Base-by-base conservation (phyloP, 1,140 invertebrate species). In the Belonocnema kinseyi region DNA sequence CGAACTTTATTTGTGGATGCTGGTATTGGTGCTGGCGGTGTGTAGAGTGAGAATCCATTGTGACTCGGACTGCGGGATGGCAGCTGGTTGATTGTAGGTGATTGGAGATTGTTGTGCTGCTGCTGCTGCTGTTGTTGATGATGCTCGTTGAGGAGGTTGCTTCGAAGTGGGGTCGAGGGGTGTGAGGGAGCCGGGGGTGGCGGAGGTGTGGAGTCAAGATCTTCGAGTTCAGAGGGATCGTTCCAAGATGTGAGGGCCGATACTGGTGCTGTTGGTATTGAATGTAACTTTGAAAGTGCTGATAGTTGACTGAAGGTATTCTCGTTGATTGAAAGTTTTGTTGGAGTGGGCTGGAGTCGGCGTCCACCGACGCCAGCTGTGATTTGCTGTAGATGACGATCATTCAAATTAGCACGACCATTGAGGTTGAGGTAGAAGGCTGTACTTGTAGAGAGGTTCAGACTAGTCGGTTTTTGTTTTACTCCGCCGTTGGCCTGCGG, bases 21-120 rank as follows among this genome's bases (percentile, higher is more conserved):
- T 73, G 89, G 85, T 78, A 92, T 91, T 75, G 92, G 92, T 17
- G 91, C 90, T 79, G 93, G 92, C 77, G 93, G 93, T 19, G 91
- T 93, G 85, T 93, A 93, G 51, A 92, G 88, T 53, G 92, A 90
- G 88, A 93, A 93, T 78, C 90, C 91, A 88, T 93, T 92, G 87
- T 90, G 86, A 85, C 77, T 92, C 85, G 83, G 89, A 86, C 80
- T 87, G 77, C 84, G 87, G 77, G 86, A 77, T 78, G 88, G 77
- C 73, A 88, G 51, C 76, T 89, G 87, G 73, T 81, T 81, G 83
- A 87, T 85, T 78, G 85, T 61, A 51, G 87, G 77, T 75, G 76
- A 83, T 77, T 83, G 85, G 74, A 83, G 73, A 82, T 82, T 84
- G 78, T 85, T 83, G 26, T 75, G 79, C n/a, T 81, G 84, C 21